These are phyloP conservation scores for Nymphalis c-album DNA, from an alignment of 2,888 invertebrate species.

Conservation along the genomic window DNA sequence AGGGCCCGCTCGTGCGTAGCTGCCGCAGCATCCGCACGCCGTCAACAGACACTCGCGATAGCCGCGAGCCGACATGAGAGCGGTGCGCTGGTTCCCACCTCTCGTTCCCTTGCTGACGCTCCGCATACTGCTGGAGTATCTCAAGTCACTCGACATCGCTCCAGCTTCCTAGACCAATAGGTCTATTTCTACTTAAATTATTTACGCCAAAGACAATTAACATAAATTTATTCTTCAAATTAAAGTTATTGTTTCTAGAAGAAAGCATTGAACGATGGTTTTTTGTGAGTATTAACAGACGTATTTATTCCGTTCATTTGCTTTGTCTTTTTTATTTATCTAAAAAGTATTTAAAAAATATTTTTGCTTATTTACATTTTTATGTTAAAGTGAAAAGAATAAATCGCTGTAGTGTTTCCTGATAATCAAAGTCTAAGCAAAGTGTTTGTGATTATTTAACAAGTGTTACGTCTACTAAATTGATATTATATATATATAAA, in stretches of 20 bases:
- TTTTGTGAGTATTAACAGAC: conserved; percentile 58
- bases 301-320: conserved; percentile 7
- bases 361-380: background rate
- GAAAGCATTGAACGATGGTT: conserved; percentile 53
- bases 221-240: conserved; percentile 44
- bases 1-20: conserved; percentile 43
- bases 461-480: background rate
- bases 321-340: conserved; percentile 2
- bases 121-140: conserved; percentile 69
- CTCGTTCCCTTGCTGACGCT: conserved; percentile 66
- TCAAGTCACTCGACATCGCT: conserved; percentile 65
- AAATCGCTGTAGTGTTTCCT: background rate
- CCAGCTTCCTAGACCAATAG: conserved; percentile 42
- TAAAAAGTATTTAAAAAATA: background rate
- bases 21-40: conserved; percentile 41
- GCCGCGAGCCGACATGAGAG: conserved; percentile 48
- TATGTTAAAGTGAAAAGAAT: background rate
- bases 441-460: background rate
- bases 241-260: conserved; percentile 50
- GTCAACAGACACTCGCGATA: conserved; percentile 42
- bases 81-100: conserved; percentile 55
- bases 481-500: no score
- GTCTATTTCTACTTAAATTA: conserved; percentile 28
- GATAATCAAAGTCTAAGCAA: background rate
- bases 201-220: conserved; percentile 47